Evolutionary conservation across 2,113 vertebrate genomes (phyloP).

Genomic region (Oreochromis tanganicae): DNA sequence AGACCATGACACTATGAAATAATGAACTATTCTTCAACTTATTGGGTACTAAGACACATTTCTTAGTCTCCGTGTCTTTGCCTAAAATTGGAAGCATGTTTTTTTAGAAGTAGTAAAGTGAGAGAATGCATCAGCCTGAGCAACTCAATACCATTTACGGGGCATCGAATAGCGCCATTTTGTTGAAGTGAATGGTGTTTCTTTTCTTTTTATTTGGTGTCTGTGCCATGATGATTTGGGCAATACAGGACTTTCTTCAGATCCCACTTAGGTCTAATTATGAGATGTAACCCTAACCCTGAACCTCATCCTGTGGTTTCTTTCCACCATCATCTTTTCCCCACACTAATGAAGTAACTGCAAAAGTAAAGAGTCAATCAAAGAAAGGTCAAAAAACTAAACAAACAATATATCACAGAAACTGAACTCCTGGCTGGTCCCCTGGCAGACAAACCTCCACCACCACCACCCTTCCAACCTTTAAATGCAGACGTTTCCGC

Average conservation of each 20-base stretch:
- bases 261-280: not conserved
- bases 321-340: not conserved
- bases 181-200: not conserved
- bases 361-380: not conserved
- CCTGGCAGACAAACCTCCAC: not conserved
- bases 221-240: rapidly evolving
- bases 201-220: not conserved
- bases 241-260: not conserved
- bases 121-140: not conserved
- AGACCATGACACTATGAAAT: not conserved
- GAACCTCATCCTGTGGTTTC: not conserved
- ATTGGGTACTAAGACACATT: not conserved
- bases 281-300: not conserved
- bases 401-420: not conserved
- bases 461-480: not conserved
- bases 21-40: not conserved
- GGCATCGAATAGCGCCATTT: not conserved
- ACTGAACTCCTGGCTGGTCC: no score
- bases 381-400: not conserved
- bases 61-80: not conserved
- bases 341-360: not conserved
- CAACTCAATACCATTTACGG: not conserved
- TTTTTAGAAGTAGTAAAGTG: not conserved
- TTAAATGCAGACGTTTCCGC: not conserved
- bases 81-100: not conserved